Conservation (phyloP, 2,888 invertebrate genomes). For the Leptopilina drosophilae region DNA sequence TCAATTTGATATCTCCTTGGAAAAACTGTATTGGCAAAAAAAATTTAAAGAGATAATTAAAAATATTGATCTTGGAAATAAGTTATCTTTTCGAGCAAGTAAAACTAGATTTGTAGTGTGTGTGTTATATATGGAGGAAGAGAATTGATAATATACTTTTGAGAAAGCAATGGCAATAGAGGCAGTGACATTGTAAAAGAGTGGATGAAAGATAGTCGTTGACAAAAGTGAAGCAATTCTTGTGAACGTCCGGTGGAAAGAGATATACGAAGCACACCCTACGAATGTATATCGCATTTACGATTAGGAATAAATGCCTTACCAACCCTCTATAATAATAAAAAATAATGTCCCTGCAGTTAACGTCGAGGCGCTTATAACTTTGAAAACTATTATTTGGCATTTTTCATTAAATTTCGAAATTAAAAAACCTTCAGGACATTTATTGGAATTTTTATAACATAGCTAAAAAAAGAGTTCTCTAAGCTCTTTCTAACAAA, state of each 20-base stretch:
- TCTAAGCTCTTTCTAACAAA: too few relatives aligned
- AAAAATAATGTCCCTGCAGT: too few relatives aligned
- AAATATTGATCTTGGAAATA: neutral
- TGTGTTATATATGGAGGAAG: neutral
- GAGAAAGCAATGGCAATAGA: slow-evolving; percentile 4
- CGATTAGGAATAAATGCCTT: slow-evolving; percentile 45
- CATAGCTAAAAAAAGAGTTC: too few relatives aligned
- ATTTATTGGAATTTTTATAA: too few relatives aligned
- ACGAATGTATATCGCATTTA: neutral
- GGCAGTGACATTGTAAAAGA: slow-evolving; percentile 48
- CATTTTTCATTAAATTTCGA: too few relatives aligned
- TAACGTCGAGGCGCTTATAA: too few relatives aligned
- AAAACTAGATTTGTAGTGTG: neutral
- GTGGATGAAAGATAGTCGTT: slow-evolving; percentile 51
- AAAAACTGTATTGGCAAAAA: neutral
- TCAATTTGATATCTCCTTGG: neutral
- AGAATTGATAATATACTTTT: slow-evolving; percentile 3
- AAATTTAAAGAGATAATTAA: neutral
- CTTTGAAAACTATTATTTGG: too few relatives aligned
- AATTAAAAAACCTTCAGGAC: too few relatives aligned
- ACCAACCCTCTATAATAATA: slow-evolving; percentile 18
- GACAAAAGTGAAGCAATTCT: slow-evolving; percentile 55
- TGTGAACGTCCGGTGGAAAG: slow-evolving; percentile 48
- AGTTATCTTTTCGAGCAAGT: neutral
- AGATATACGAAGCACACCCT: slow-evolving; percentile 40